A percentile compares a stretch with the other conserved stretches of the same genome.
Conservation (phyloP, 2,888 invertebrate species). For the Scaptomyza caliginosa region DNA sequence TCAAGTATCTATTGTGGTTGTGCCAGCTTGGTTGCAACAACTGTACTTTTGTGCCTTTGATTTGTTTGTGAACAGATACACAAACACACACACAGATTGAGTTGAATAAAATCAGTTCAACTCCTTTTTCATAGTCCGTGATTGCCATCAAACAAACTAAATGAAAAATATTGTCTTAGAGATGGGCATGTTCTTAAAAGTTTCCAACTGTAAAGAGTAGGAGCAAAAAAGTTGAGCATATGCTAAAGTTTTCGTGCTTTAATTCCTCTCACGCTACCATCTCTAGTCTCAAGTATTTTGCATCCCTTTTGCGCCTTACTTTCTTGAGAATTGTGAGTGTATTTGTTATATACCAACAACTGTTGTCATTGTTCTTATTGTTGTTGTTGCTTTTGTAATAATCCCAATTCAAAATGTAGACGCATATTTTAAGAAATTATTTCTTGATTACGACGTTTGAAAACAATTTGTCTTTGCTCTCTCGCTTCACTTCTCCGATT, state of each 20-base stretch:
- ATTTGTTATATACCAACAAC: conserved; percentile 61
- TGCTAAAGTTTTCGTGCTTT: too few species aligned
- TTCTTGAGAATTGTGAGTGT: conserved; percentile 36
- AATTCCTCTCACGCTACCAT: conserved; percentile 13
- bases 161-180: conserved; percentile 27
- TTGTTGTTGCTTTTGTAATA: conserved; percentile 69
- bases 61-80: conserved; percentile 54
- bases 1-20: conserved; percentile 70
- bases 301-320: conserved; percentile 70
- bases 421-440: conserved; percentile 80
- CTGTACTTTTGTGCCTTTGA: conserved; percentile 50
- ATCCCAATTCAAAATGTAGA: conserved; percentile 81
- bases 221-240: too few species aligned
- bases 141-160: conserved; percentile 75
- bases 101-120: conserved; percentile 66
- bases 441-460: conserved; percentile 80
- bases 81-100: conserved; percentile 23
- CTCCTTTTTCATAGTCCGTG: conserved; percentile 71
- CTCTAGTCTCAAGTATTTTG: conserved; percentile 52
- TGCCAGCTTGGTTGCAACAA: conserved; percentile 59
- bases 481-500: conserved; percentile 71
- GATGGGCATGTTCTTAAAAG: conserved; percentile 28
- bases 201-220: too few species aligned
- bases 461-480: conserved; percentile 81
- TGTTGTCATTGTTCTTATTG: conserved; percentile 50